Conservation (phyloP, 1,140 invertebrate species). For the Carcinoscorpius rotundicauda region DNA sequence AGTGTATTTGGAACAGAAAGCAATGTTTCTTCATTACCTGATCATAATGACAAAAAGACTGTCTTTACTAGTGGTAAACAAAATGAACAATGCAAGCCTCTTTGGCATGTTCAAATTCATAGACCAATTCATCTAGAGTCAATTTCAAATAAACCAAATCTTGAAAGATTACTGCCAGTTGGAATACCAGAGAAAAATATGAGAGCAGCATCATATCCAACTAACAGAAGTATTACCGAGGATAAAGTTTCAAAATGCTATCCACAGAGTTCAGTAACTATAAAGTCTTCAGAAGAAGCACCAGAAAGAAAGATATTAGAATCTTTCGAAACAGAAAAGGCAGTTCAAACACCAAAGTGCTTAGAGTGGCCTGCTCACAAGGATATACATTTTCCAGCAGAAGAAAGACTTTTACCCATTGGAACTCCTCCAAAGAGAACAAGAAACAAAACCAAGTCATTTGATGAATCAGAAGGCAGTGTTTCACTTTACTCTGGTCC, state of each 20-base stretch:
- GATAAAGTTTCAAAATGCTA: constrained; percentile 2
- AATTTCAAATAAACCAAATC: neutral
- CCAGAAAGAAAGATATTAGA: neutral
- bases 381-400: constrained; percentile 14
- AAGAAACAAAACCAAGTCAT: constrained; percentile 5
- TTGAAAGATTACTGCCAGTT: constrained; percentile 54
- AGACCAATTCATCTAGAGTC: neutral
- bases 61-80: neutral
- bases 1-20: neutral
- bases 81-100: neutral
- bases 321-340: constrained; percentile 7
- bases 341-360: constrained; percentile 11
- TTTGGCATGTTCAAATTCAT: neutral
- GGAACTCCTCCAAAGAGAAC: constrained; percentile 12
- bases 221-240: constrained; percentile 7
- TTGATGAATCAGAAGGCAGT: constrained; percentile 13
- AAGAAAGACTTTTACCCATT: constrained; percentile 22
- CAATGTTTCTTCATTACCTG: neutral
- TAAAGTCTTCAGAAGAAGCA: neutral
- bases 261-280: constrained; percentile 15
- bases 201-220: neutral
- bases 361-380: neutral
- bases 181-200: constrained; percentile 42
- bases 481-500: neutral
- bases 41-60: no score